Evolutionary conservation across 1,140 invertebrate species (phyloP).

Genomic region (Drosophila trapezifrons): DNA sequence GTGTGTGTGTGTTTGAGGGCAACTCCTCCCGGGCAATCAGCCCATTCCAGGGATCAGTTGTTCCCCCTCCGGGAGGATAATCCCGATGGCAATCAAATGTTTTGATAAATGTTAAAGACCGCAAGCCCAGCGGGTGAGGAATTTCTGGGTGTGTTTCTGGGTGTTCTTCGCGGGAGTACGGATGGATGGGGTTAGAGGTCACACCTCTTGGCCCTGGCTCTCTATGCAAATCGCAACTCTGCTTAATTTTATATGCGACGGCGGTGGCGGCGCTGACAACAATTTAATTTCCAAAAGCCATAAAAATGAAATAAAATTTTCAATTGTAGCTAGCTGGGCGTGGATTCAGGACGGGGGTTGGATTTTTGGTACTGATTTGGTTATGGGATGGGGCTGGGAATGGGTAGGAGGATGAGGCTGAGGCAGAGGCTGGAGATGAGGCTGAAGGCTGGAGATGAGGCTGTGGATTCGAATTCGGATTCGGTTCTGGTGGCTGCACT

Average conservation of each 20-base stretch:
- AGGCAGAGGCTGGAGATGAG: background rate
- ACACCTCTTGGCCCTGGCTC: slow-evolving; percentile 56
- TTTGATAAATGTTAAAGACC: slow-evolving; percentile 48
- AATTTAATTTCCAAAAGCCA: slow-evolving; percentile 80
- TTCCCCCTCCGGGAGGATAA: slow-evolving; percentile 2
- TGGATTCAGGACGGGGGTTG: slow-evolving; percentile 14
- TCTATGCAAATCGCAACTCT: slow-evolving; percentile 52
- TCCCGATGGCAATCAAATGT: slow-evolving; percentile 53
- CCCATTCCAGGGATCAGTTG: slow-evolving; percentile 8
- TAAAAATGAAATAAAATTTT: slow-evolving; percentile 79
- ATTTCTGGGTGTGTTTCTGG: background rate
- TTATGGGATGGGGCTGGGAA: slow-evolving; percentile 10
- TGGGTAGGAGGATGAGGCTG: background rate
- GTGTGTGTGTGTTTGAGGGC: no score
- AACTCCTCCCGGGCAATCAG: slow-evolving; percentile 32
- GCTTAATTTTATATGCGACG: slow-evolving; percentile 70
- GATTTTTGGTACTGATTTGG: slow-evolving; percentile 26
- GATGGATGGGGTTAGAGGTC: slow-evolving; percentile 37
- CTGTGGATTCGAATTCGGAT: background rate
- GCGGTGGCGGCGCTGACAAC: slow-evolving; percentile 48
- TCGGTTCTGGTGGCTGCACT: slow-evolving; percentile 55
- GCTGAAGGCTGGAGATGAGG: no score
- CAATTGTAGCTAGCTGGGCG: slow-evolving; percentile 67
- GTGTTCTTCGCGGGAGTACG: background rate
- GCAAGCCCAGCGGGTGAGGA: slow-evolving; percentile 35